A percentile compares a stretch with the other conserved stretches of the same genome.
These are phyloP conservation scores for Prunella fulvescens DNA, from an alignment of 2,113 vertebrate genomes.

Conservation along the genomic window DNA sequence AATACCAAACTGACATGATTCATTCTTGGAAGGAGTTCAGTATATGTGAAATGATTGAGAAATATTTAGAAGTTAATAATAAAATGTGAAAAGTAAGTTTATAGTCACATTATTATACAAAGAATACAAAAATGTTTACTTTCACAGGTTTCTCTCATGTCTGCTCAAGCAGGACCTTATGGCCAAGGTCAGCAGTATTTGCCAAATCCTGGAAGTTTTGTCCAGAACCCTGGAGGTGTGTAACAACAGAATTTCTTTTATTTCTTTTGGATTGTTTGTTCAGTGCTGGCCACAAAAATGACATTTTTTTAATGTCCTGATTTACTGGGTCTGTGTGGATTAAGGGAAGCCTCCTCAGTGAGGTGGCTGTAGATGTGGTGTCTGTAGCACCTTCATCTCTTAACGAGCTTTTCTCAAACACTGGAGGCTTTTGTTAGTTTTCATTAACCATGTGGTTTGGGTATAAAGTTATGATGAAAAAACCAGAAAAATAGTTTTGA, in stretches of 20 bases:
- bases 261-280: not conserved
- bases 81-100: not conserved
- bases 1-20: not conserved
- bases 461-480: not conserved
- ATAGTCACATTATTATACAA: not conserved
- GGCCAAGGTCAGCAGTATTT: conserved; percentile 82
- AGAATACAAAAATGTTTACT: not conserved
- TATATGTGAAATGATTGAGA: not conserved
- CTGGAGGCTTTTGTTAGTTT: not conserved
- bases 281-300: not conserved
- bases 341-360: not conserved
- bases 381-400: not conserved
- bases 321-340: not conserved
- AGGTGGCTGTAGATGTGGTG: not conserved
- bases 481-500: not conserved
- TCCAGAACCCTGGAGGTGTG: conserved; percentile 81
- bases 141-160: conserved; percentile 70
- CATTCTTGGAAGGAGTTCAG: not conserved
- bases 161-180: conserved; percentile 71
- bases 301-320: not conserved
- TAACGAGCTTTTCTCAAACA: not conserved
- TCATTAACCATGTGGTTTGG: not conserved
- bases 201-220: conserved; percentile 80
- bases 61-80: not conserved
- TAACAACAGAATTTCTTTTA: not conserved